phyloP scores from a whole-genome alignment of 2,888 invertebrate genomes.

The Steinernema hermaphroditum region DNA sequence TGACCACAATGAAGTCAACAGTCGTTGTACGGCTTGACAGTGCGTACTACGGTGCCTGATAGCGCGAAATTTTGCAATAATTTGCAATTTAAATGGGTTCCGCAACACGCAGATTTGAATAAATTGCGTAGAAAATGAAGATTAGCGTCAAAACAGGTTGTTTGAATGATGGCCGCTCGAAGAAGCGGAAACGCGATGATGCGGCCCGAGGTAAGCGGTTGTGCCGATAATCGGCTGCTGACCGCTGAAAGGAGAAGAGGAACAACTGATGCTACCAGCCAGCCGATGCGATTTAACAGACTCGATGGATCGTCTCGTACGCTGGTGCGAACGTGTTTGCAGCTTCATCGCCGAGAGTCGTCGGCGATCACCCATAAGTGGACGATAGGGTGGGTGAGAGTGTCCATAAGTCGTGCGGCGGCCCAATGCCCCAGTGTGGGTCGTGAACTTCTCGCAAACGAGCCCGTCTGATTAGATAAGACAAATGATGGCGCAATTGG shows the following conservation, averaged over 20 bases:
- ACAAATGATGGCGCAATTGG: slow-evolving; percentile 16
- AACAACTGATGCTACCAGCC: slow-evolving; percentile 20
- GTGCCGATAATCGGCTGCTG: not conserved
- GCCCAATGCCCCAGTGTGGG: not conserved
- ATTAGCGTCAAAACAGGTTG: slow-evolving; percentile 16
- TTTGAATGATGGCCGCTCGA: not conserved
- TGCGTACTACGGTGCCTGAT: too few relatives aligned
- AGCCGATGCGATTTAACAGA: not conserved
- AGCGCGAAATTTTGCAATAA: not conserved
- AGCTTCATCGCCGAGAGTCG: too few relatives aligned
- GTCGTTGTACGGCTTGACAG: not conserved
- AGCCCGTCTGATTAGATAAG: not conserved
- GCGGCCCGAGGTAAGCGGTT: not conserved
- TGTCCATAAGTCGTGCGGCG: not conserved
- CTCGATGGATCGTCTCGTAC: not conserved
- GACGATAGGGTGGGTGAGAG: not conserved
- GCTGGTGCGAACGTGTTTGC: too few relatives aligned
- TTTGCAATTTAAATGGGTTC: not conserved
- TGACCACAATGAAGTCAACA: not conserved
- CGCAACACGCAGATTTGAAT: not conserved
- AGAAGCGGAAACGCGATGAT: not conserved
- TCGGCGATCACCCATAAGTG: not conserved
- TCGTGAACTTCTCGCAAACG: not conserved
- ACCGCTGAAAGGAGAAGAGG: slow-evolving; percentile 9
- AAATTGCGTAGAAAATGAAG: not conserved